Evolutionary conservation across 1,140 invertebrate species (phyloP).

Genomic region (Uloborus diversus): DNA sequence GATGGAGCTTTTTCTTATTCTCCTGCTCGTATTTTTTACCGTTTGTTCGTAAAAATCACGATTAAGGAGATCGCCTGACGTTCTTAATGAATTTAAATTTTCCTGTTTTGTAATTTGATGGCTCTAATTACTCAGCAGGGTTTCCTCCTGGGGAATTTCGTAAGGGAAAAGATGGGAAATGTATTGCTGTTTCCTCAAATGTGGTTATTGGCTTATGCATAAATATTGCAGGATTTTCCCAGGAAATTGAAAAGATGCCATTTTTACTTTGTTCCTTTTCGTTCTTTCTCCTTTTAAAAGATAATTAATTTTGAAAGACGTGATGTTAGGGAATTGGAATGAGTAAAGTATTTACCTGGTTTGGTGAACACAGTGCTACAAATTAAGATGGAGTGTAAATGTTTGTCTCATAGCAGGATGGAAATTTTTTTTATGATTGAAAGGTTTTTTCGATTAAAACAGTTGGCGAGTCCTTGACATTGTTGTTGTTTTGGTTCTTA

Average conservation of each 20-base stretch:
- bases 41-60: conserved; percentile 42
- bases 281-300: conserved; percentile 16
- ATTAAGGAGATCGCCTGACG: neutral
- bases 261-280: neutral
- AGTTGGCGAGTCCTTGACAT: no score
- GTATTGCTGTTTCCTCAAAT: no score
- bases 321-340: neutral
- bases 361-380: no score
- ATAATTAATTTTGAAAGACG: conserved; percentile 20
- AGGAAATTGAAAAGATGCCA: neutral
- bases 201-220: conserved; percentile 34
- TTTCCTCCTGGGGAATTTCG: neutral
- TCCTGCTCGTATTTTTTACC: conserved; percentile 1
- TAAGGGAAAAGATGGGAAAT: neutral
- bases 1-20: neutral
- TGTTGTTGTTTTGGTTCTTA: no score
- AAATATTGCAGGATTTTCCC: conserved; percentile 3
- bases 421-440: no score
- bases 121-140: conserved; percentile 30
- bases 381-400: no score
- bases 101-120: conserved; percentile 45
- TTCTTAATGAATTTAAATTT: conserved; percentile 53
- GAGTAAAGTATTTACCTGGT: no score
- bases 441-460: no score
- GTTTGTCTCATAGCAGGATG: no score